These are phyloP conservation scores for Sebastes jordani DNA, from an alignment of 2,797 vertebrate genomes.

Conservation along the genomic window DNA sequence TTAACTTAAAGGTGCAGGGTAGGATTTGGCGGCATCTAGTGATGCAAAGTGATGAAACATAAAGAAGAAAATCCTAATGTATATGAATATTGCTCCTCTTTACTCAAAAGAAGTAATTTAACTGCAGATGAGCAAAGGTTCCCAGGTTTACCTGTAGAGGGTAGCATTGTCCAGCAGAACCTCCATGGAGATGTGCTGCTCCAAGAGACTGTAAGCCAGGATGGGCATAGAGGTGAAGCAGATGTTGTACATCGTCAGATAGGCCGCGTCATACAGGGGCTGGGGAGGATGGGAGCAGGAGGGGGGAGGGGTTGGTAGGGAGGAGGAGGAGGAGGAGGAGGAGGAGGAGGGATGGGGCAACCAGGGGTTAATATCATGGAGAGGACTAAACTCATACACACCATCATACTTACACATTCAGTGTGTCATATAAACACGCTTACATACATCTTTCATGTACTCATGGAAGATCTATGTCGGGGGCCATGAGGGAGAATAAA, in stretches of 20 bases:
- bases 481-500: neutral
- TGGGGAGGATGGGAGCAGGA: constrained; percentile 69
- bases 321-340: constrained; percentile 39
- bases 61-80: neutral
- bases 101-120: neutral
- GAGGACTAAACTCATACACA: constrained; percentile 60
- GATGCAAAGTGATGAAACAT: neutral
- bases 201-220: constrained; percentile 96
- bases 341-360: constrained; percentile 47
- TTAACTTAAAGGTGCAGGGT: neutral
- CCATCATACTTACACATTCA: constrained; percentile 27
- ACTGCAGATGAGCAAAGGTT: neutral
- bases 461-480: constrained; percentile 29
- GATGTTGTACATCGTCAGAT: constrained; percentile 99
- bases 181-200: constrained; percentile 94
- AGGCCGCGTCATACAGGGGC: constrained; percentile 97
- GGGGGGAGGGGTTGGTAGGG: constrained; percentile 5
- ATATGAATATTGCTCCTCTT: neutral
- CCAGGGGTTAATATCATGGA: constrained; percentile 74
- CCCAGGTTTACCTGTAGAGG: constrained; percentile 89
- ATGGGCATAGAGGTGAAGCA: constrained; percentile 99
- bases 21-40: too few species aligned
- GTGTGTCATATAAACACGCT: constrained; percentile 16
- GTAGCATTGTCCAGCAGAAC: constrained; percentile 88
- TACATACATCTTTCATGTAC: constrained; percentile 30